Evolutionary conservation across 2,797 vertebrate genomes (phyloP).

Genomic region (Sebastes taczanowskii): DNA sequence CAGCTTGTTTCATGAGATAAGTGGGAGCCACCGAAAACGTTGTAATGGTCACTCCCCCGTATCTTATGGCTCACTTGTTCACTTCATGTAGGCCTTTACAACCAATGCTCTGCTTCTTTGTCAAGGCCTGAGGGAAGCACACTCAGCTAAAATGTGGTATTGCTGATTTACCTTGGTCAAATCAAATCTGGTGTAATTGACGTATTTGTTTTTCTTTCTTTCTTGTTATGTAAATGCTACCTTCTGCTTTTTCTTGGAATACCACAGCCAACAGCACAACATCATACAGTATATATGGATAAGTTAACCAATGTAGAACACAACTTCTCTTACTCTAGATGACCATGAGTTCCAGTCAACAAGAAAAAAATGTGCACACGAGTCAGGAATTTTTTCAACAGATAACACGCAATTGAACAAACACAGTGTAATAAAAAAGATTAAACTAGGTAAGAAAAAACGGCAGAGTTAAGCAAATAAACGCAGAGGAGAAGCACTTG

Average conservation of each 20-base stretch:
- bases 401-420: background rate
- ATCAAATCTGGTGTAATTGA: background rate
- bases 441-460: background rate
- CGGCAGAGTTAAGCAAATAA: background rate
- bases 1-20: slow-evolving; percentile 7
- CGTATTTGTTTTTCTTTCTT: background rate
- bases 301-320: background rate
- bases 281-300: background rate
- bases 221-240: background rate
- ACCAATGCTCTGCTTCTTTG: background rate
- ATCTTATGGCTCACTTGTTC: background rate
- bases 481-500: background rate
- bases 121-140: background rate
- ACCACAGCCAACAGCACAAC: background rate
- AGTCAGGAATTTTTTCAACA: background rate
- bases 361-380: background rate
- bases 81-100: background rate
- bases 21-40: background rate
- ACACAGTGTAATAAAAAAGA: background rate
- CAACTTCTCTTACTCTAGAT: background rate
- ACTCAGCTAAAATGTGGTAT: background rate
- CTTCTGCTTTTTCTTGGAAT: slow-evolving; percentile 1
- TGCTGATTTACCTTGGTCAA: background rate
- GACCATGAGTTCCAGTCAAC: background rate
- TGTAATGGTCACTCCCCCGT: background rate